These are phyloP conservation scores for Siniperca knerii DNA, from an alignment of 2,113 vertebrate species.

Conservation along the genomic window DNA sequence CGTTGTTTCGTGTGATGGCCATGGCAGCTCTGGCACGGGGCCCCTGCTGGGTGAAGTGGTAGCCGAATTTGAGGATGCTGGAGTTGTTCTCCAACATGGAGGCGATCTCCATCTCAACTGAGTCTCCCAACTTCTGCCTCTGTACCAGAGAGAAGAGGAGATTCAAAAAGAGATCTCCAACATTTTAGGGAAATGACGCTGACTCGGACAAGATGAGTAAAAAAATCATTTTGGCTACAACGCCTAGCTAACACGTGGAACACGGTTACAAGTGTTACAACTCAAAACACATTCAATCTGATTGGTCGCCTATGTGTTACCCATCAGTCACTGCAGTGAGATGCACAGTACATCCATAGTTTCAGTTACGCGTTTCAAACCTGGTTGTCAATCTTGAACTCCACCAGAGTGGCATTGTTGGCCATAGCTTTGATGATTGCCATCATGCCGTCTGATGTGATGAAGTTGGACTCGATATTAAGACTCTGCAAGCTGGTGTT, in stretches of 20 bases:
- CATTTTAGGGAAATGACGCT: neutral
- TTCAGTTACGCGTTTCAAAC: slow-evolving; percentile 57
- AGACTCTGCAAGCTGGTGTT: slow-evolving; percentile 92
- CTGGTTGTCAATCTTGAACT: slow-evolving; percentile 97
- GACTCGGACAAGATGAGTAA: too few relatives aligned
- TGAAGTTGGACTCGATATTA: slow-evolving; percentile 98
- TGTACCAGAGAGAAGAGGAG: slow-evolving; percentile 51
- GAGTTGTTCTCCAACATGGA: slow-evolving; percentile 93
- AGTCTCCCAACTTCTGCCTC: slow-evolving; percentile 93
- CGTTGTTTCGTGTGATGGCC: slow-evolving; percentile 94
- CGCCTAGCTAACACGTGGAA: too few relatives aligned
- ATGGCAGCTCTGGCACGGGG: slow-evolving; percentile 92
- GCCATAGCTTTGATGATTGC: slow-evolving; percentile 89
- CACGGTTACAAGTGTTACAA: too few relatives aligned
- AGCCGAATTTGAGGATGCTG: slow-evolving; percentile 91
- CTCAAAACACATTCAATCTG: neutral
- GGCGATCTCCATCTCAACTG: slow-evolving; percentile 96
- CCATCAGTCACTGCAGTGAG: neutral
- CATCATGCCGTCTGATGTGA: slow-evolving; percentile 92
- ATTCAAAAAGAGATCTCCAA: neutral
- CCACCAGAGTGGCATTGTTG: slow-evolving; percentile 85
- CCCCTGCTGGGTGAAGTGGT: slow-evolving; percentile 97
- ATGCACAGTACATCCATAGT: too few relatives aligned
- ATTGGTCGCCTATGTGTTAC: neutral
- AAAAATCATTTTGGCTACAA: too few relatives aligned